Percentiles rank a stretch among this genome's conserved stretches.
phyloP scores from a whole-genome alignment of 1,140 invertebrate species.

The Camponotus pennsylvanicus region DNA sequence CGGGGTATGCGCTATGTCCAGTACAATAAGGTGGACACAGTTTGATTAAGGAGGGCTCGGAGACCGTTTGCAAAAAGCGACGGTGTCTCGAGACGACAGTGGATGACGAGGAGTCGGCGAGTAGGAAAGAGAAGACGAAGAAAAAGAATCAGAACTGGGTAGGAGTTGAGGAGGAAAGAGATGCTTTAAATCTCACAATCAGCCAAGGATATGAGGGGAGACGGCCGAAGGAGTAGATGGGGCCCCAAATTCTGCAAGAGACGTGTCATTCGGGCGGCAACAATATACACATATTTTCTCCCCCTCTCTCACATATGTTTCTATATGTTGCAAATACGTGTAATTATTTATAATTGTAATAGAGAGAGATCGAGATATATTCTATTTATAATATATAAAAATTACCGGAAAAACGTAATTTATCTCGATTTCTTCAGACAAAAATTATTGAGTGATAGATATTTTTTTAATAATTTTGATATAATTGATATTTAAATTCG shows the following conservation, averaged over 20 bases:
- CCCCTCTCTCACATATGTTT: neutral
- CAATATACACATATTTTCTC: neutral
- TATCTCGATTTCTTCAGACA: neutral
- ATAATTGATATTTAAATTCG: neutral
- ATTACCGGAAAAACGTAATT: neutral
- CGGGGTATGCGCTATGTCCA: slow-evolving; percentile 19
- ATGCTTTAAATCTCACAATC: slow-evolving; percentile 22
- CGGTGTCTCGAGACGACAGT: slow-evolving; percentile 73
- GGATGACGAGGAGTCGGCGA: slow-evolving; percentile 67
- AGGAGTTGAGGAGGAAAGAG: slow-evolving; percentile 26
- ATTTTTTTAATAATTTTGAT: slow-evolving; percentile 10
- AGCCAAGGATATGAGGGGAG: slow-evolving; percentile 30
- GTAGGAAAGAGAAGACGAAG: slow-evolving; percentile 44
- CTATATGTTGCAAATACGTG: neutral
- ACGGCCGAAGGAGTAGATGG: slow-evolving; percentile 22
- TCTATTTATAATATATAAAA: slow-evolving; percentile 27
- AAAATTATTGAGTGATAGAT: neutral
- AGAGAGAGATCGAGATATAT: neutral
- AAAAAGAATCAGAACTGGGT: slow-evolving; percentile 16
- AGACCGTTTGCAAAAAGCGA: slow-evolving; percentile 80
- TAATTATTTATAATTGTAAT: neutral
- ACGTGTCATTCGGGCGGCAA: slow-evolving; percentile 5
- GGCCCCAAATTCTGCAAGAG: slow-evolving; percentile 34
- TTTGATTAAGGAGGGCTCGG: slow-evolving; percentile 81
- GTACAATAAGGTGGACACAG: slow-evolving; percentile 75